A percentile compares a stretch with the other conserved stretches of the same genome.
phyloP scores from a whole-genome alignment of 2,797 vertebrate species.

The Anguilla marmorata region DNA sequence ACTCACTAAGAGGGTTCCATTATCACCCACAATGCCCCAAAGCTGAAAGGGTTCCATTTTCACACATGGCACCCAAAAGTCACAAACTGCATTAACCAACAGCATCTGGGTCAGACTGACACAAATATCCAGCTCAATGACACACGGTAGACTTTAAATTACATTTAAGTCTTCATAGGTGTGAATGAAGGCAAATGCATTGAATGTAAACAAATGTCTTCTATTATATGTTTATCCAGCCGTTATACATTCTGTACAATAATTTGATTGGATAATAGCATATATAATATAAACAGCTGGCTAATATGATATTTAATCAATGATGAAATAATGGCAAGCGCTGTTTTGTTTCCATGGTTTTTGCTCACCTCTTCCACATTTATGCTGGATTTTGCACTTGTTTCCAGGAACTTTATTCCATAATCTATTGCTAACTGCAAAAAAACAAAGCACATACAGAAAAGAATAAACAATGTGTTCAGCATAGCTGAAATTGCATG shows the following conservation, averaged over 20 bases:
- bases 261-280: neutral
- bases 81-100: neutral
- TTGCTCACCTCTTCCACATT: constrained; percentile 95
- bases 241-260: neutral
- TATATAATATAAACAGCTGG: neutral
- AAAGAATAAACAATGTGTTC: neutral
- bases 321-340: neutral
- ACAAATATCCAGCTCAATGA: neutral
- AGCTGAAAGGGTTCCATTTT: neutral
- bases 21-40: neutral
- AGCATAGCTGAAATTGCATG: neutral
- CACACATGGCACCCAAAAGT: neutral
- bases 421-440: constrained; percentile 95
- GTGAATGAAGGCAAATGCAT: neutral
- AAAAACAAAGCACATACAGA: constrained; percentile 13
- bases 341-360: neutral
- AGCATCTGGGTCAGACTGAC: neutral
- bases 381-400: constrained; percentile 94
- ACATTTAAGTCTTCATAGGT: no score
- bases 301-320: constrained; percentile 17
- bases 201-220: neutral
- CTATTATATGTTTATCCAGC: neutral
- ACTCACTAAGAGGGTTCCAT: neutral
- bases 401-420: constrained; percentile 97
- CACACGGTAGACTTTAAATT: neutral